A percentile compares a stretch with the other conserved stretches of the same genome.
Conservation (phyloP, 2,888 invertebrate species). For the Drosophila robusta region DNA sequence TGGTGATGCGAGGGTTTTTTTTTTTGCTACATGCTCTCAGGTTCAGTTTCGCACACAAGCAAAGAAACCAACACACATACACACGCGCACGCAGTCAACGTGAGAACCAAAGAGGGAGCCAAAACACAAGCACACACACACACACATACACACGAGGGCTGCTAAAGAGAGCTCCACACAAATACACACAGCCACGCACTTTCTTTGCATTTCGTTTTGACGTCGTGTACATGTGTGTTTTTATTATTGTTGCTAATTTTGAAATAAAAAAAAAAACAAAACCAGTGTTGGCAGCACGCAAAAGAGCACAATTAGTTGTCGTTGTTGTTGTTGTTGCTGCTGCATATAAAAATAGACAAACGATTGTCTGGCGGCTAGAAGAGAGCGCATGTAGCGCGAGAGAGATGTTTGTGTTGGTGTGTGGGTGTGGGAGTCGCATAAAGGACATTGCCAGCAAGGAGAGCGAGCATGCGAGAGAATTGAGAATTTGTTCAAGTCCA, state of each 20-base stretch:
- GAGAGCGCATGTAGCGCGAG: slow-evolving; percentile 1
- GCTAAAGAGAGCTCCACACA: slow-evolving; percentile 10
- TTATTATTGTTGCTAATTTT: slow-evolving; percentile 73
- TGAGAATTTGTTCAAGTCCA: slow-evolving; percentile 20
- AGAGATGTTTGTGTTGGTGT: slow-evolving; percentile 16
- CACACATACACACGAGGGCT: neutral
- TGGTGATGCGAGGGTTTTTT: slow-evolving; percentile 30
- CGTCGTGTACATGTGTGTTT: slow-evolving; percentile 40
- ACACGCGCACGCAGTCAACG: neutral
- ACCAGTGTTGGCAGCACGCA: slow-evolving; percentile 11
- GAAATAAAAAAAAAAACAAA: slow-evolving; percentile 47
- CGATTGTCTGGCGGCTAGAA: slow-evolving; percentile 34
- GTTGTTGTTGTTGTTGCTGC: slow-evolving; percentile 14
- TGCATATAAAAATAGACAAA: slow-evolving; percentile 57
- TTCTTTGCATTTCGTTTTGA: slow-evolving; percentile 64
- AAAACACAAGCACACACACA: slow-evolving; percentile 3
- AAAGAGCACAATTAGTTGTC: slow-evolving; percentile 37
- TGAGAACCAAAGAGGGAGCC: slow-evolving; percentile 3
- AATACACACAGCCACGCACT: slow-evolving; percentile 54
- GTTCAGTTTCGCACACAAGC: slow-evolving; percentile 38
- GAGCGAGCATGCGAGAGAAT: neutral
- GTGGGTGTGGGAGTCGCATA: slow-evolving; percentile 31
- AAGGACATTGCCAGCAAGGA: slow-evolving; percentile 37
- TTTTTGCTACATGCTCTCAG: slow-evolving; percentile 33
- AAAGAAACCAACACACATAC: slow-evolving; percentile 14